These are phyloP conservation scores for Silurus meridionalis DNA, from an alignment of 2,113 vertebrate genomes.

Conservation along the genomic window DNA sequence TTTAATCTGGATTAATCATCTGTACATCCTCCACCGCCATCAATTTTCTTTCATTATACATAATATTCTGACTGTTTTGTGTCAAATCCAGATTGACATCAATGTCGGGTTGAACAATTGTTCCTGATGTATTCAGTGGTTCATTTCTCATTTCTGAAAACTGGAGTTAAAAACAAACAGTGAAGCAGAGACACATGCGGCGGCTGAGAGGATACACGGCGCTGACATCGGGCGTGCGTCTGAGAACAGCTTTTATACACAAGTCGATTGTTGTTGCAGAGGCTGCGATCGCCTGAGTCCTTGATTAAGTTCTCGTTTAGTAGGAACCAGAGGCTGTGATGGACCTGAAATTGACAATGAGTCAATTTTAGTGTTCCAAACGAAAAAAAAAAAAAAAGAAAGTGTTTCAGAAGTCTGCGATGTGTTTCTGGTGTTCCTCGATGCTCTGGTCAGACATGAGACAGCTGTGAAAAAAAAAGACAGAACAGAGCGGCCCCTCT, in stretches of 20 bases:
- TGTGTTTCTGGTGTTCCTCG: constrained; percentile 1
- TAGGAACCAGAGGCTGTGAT: constrained; percentile 15
- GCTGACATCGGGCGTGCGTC: constrained; percentile 64
- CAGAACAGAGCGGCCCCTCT: constrained; percentile 38
- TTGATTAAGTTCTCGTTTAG: constrained; percentile 36
- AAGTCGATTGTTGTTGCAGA: constrained; percentile 61
- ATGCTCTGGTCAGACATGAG: constrained; percentile 23
- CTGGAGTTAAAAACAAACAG: constrained; percentile 71
- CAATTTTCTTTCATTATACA: neutral
- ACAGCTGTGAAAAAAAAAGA: constrained; percentile 25
- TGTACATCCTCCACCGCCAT: constrained; percentile 18
- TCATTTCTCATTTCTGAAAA: constrained; percentile 59
- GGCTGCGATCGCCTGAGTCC: constrained; percentile 17
- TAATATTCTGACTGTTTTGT: constrained; percentile 7
- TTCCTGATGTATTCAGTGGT: constrained; percentile 33
- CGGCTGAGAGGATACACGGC: constrained; percentile 63
- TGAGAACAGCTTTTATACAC: constrained; percentile 71
- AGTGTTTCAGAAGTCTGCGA: constrained; percentile 10
- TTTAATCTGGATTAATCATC: constrained; percentile 13
- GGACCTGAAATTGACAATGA: constrained; percentile 26
- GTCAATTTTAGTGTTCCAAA: constrained; percentile 24
- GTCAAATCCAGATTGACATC: constrained; percentile 44
- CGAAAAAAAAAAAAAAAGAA: neutral
- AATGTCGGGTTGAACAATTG: constrained; percentile 27
- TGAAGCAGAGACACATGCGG: constrained; percentile 68